These are phyloP conservation scores for Napeogenes sylphis DNA, from an alignment of 2,888 invertebrate species.

Conservation along the genomic window DNA sequence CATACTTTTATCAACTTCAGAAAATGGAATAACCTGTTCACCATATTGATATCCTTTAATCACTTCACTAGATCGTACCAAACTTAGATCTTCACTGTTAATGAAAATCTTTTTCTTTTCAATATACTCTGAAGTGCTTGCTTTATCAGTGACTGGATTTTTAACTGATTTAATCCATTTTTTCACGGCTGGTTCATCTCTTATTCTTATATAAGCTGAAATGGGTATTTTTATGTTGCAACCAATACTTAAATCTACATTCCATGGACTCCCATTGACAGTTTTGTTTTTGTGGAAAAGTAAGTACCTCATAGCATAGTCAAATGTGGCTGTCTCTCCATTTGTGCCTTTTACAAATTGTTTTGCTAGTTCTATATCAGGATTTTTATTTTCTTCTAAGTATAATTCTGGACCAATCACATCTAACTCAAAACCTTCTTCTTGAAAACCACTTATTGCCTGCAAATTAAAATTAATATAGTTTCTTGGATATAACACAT, in stretches of 20 bases:
- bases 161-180: constrained; percentile 57
- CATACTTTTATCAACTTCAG: constrained; percentile 75
- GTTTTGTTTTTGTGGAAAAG: constrained; percentile 74
- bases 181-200: constrained; percentile 65
- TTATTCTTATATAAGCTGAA: constrained; percentile 73
- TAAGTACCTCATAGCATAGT: constrained; percentile 79
- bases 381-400: constrained; percentile 51
- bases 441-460: constrained; percentile 75
- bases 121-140: constrained; percentile 61
- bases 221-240: constrained; percentile 79
- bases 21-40: constrained; percentile 78
- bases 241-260: constrained; percentile 79
- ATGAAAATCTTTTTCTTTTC: constrained; percentile 50
- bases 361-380: constrained; percentile 50
- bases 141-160: constrained; percentile 57
- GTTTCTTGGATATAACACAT: background rate
- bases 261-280: constrained; percentile 79
- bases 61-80: constrained; percentile 69
- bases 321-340: constrained; percentile 73
- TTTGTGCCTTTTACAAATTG: constrained; percentile 63
- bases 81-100: constrained; percentile 68
- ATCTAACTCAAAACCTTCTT: constrained; percentile 77
- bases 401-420: constrained; percentile 78
- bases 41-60: constrained; percentile 80
- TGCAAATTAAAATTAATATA: constrained; percentile 34